phyloP scores from a whole-genome alignment of 1,140 invertebrate genomes.

The Tetragonula clypearis region DNA sequence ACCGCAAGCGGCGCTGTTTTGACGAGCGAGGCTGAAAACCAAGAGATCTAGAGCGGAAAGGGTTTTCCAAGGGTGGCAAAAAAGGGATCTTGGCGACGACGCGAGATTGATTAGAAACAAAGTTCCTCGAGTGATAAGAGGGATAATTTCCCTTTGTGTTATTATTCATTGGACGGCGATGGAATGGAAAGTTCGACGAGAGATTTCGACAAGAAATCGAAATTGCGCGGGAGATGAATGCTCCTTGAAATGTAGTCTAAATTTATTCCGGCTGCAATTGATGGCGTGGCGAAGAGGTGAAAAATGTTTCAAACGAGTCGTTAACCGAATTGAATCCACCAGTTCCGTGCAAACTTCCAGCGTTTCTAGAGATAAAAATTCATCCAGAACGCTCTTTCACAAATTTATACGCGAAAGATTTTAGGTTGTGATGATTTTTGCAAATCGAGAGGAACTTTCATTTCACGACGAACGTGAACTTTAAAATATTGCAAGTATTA shows the following conservation, averaged over 20 bases:
- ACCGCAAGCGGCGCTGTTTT: background rate
- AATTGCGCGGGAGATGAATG: background rate
- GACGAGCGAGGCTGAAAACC: background rate
- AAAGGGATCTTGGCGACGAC: background rate
- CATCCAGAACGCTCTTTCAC: too few relatives aligned
- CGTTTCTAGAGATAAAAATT: background rate
- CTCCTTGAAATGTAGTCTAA: background rate
- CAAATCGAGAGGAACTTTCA: too few relatives aligned
- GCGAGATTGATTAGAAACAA: conserved; percentile 4
- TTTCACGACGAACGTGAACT: too few relatives aligned
- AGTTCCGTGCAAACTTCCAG: background rate
- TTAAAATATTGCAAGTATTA: too few relatives aligned
- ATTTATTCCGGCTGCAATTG: background rate
- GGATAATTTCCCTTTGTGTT: conserved; percentile 11
- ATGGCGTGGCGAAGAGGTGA: background rate
- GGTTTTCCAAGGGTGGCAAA: background rate
- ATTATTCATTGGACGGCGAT: background rate
- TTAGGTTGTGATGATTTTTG: too few relatives aligned
- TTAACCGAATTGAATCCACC: background rate
- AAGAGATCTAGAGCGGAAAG: background rate
- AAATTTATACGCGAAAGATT: background rate
- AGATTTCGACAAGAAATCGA: background rate
- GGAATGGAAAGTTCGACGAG: background rate
- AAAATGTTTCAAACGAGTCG: background rate
- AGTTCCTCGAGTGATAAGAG: background rate